Evolutionary conservation across 1,140 invertebrate genomes (phyloP).

Genomic region (Drosophila parvula): DNA sequence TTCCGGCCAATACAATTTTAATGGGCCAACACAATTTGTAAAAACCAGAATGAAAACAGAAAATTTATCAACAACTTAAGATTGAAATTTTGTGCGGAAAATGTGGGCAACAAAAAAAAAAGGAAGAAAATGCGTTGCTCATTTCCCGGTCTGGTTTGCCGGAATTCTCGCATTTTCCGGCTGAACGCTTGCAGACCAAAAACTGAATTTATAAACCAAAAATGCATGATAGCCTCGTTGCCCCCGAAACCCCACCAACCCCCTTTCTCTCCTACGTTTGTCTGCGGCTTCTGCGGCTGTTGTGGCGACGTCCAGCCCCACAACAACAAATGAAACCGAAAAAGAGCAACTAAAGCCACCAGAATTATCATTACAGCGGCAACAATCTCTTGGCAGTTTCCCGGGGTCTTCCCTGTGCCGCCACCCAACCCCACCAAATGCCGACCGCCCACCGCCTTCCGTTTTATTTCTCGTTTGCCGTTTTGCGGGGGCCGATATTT

Average conservation of each 20-base stretch:
- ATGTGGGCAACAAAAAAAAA: constrained; percentile 3
- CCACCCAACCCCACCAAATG: neutral
- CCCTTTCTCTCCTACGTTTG: constrained; percentile 22
- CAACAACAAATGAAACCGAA: constrained; percentile 30
- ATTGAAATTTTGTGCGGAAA: constrained; percentile 34
- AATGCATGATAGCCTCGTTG: constrained; percentile 52
- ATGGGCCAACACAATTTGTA: constrained; percentile 38
- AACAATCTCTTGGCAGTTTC: constrained; percentile 49
- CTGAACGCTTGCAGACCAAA: constrained; percentile 69
- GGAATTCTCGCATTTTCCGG: constrained; percentile 61
- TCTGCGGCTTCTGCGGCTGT: constrained; percentile 62
- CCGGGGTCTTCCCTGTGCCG: constrained; percentile 5
- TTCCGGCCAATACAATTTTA: constrained; percentile 38
- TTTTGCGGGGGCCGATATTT: constrained; percentile 29
- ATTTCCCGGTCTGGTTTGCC: constrained; percentile 24
- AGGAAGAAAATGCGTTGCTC: constrained; percentile 32
- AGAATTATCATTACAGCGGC: constrained; percentile 55
- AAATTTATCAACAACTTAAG: constrained; percentile 29
- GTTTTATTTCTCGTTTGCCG: constrained; percentile 32
- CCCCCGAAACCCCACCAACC: constrained; percentile 14
- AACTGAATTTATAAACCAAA: constrained; percentile 73
- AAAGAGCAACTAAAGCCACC: constrained; percentile 28
- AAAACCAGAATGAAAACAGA: constrained; percentile 20
- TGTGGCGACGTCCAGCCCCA: constrained; percentile 26
- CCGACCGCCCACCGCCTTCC: constrained; percentile 7